These are phyloP conservation scores for Drosophila atripex DNA, from an alignment of 2,888 invertebrate genomes.

Conservation along the genomic window DNA sequence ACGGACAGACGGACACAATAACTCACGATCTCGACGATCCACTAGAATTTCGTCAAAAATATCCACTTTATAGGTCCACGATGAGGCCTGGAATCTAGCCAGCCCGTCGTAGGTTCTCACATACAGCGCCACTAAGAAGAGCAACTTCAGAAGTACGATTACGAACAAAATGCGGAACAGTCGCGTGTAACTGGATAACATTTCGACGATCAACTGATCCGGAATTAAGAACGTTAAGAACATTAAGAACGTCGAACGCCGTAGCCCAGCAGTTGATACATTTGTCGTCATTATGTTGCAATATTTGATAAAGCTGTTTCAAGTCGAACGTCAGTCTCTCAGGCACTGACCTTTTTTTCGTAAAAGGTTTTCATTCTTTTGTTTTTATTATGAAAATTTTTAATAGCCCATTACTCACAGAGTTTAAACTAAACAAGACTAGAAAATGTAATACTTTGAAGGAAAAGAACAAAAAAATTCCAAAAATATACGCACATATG, in stretches of 20 bases:
- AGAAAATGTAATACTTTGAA: too few relatives aligned
- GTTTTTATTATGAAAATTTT: too few relatives aligned
- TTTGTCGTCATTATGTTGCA: slow-evolving; percentile 2
- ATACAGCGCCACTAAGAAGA: slow-evolving; percentile 24
- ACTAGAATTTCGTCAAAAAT: slow-evolving; percentile 28
- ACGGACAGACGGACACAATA: too few relatives aligned
- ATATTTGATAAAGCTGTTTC: slow-evolving; percentile 12
- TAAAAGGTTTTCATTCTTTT: too few relatives aligned
- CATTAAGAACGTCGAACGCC: not conserved
- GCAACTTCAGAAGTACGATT: slow-evolving; percentile 33
- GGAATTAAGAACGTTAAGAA: not conserved
- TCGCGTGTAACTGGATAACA: slow-evolving; percentile 30
- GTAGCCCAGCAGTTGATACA: too few relatives aligned
- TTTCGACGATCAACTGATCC: slow-evolving; percentile 17
- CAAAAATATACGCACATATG: not conserved
- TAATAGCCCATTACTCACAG: too few relatives aligned
- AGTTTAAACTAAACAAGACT: too few relatives aligned
- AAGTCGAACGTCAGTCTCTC: not conserved
- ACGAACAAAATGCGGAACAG: slow-evolving; percentile 34
- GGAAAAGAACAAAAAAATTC: too few relatives aligned
- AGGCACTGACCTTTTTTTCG: not conserved
- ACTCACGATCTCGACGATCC: slow-evolving; percentile 34
- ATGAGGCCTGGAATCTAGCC: not conserved
- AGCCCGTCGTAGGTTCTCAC: slow-evolving; percentile 12
- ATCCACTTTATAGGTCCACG: slow-evolving; percentile 4